Conservation (phyloP, 2,888 invertebrate genomes). For the Erebia ligea region DNA sequence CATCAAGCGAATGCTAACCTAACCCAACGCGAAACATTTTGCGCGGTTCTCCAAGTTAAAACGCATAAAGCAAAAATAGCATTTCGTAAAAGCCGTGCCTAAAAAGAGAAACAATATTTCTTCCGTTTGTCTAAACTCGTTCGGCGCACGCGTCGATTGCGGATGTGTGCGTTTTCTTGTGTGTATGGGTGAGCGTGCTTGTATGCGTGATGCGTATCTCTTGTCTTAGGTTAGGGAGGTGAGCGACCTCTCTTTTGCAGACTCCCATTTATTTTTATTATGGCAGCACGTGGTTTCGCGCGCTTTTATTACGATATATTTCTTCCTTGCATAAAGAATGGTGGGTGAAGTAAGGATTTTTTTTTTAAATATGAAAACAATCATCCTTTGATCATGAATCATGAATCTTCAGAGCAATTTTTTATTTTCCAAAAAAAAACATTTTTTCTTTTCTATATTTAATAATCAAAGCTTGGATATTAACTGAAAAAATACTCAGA, state of each 20-base stretch:
- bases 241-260: slow-evolving; percentile 79
- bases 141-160: slow-evolving; percentile 72
- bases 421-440: no score
- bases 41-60: neutral
- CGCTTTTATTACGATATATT: slow-evolving; percentile 73
- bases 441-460: neutral
- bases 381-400: no score
- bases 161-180: slow-evolving; percentile 60
- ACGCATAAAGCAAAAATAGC: slow-evolving; percentile 34
- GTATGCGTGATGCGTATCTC: slow-evolving; percentile 73
- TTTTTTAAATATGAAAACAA: no score
- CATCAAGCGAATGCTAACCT: neutral
- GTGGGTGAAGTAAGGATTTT: neutral
- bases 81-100: slow-evolving; percentile 66
- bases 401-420: no score
- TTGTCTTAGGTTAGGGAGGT: slow-evolving; percentile 84
- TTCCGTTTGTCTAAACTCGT: slow-evolving; percentile 83
- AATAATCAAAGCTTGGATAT: neutral
- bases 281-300: slow-evolving; percentile 73
- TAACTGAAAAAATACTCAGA: neutral
- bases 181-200: slow-evolving; percentile 54
- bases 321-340: slow-evolving; percentile 59
- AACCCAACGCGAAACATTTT: slow-evolving; percentile 6
- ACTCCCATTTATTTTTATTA: slow-evolving; percentile 82
- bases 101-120: slow-evolving; percentile 81